Percentiles rank a stretch among this genome's conserved stretches.
Conservation (phyloP, 2,113 vertebrate genomes). For the Corynorhinus townsendii region DNA sequence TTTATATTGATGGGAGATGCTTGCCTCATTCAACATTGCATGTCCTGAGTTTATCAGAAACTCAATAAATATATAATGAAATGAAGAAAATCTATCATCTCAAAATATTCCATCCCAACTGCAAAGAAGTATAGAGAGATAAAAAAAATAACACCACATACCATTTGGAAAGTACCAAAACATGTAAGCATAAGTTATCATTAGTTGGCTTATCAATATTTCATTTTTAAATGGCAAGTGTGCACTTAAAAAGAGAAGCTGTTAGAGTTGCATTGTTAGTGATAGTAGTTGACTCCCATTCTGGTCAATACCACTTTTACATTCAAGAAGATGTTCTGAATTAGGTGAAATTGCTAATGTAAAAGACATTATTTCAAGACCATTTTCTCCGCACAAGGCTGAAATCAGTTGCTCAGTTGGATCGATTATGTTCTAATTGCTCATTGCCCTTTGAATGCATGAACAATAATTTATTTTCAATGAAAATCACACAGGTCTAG, state of each 20-base stretch:
- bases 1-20: not conserved
- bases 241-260: not conserved
- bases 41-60: not conserved
- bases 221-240: not conserved
- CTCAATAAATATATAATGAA: not conserved
- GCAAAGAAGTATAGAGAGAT: not conserved
- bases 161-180: not conserved
- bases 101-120: not conserved
- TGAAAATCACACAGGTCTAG: slow-evolving; percentile 31
- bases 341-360: slow-evolving; percentile 46
- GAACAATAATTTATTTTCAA: slow-evolving; percentile 62
- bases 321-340: slow-evolving; percentile 38
- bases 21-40: not conserved
- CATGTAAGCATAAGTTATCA: not conserved
- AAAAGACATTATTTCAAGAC: slow-evolving; percentile 43
- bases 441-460: slow-evolving; percentile 55
- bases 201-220: not conserved
- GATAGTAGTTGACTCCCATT: not conserved
- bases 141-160: not conserved
- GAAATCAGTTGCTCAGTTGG: slow-evolving; percentile 37
- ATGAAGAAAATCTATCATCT: not conserved
- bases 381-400: slow-evolving; percentile 36
- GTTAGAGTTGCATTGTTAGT: not conserved
- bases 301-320: not conserved
- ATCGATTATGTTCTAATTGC: slow-evolving; percentile 61